Conservation (phyloP, 2,888 invertebrate genomes). For the Melipona beecheii region DNA sequence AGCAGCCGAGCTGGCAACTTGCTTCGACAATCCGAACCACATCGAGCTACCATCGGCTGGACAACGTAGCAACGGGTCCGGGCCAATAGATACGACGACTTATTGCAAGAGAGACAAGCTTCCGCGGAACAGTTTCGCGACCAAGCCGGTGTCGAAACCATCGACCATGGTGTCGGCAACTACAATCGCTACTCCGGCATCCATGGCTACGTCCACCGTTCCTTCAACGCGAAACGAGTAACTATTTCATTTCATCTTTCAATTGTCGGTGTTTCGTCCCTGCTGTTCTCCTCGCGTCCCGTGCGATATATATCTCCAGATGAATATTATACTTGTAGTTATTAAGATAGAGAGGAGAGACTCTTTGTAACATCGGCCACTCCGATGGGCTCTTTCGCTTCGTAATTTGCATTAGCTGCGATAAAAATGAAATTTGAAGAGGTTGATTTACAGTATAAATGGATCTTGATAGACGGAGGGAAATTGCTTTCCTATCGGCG, state of each 20-base stretch:
- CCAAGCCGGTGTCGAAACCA: slow-evolving; percentile 65
- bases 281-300: neutral
- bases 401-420: too few species aligned
- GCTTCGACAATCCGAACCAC: slow-evolving; percentile 91
- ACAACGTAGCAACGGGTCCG: slow-evolving; percentile 75
- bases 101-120: slow-evolving; percentile 88
- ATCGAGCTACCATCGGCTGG: slow-evolving; percentile 87
- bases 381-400: too few species aligned
- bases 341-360: too few species aligned
- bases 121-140: slow-evolving; percentile 73
- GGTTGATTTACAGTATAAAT: too few species aligned
- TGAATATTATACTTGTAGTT: too few species aligned
- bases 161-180: slow-evolving; percentile 61
- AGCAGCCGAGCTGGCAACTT: slow-evolving; percentile 86
- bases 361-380: too few species aligned
- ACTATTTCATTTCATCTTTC: slow-evolving; percentile 60
- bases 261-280: neutral
- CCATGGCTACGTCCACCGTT: slow-evolving; percentile 50
- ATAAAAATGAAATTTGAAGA: too few species aligned
- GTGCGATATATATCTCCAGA: too few species aligned
- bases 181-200: slow-evolving; percentile 66
- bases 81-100: slow-evolving; percentile 88
- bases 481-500: too few species aligned
- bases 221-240: slow-evolving; percentile 78
- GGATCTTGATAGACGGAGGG: too few species aligned